Evolutionary conservation across 2,888 invertebrate genomes (phyloP).

Genomic region (Parapristionchus giblindavisi): DNA sequence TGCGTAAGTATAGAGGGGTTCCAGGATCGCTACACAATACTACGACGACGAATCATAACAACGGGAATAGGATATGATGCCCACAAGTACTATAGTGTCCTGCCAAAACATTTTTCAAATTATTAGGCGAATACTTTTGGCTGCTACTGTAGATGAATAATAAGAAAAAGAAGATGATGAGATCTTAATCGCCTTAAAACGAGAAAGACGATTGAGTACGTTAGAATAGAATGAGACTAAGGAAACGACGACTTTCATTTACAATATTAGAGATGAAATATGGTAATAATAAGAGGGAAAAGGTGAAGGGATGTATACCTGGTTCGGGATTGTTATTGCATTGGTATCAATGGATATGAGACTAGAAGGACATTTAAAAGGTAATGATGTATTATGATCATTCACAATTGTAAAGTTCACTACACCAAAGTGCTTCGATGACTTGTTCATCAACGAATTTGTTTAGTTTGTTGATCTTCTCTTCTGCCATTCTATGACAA

Average conservation of each 20-base stretch:
- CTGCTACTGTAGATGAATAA: too few species aligned
- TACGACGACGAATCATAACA: too few species aligned
- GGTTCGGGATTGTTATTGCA: too few species aligned
- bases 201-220: constrained; percentile 27
- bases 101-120: too few species aligned
- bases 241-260: constrained; percentile 6
- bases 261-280: background rate
- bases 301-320: constrained; percentile 2
- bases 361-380: constrained; percentile 15
- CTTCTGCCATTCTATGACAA: constrained; percentile 62
- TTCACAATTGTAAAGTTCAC: constrained; percentile 59
- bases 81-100: too few species aligned
- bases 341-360: constrained; percentile 15
- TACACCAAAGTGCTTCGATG: constrained; percentile 63
- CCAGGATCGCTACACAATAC: too few species aligned
- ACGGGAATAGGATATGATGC: too few species aligned
- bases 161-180: constrained; percentile 11
- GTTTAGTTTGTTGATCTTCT: constrained; percentile 60
- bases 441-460: constrained; percentile 63
- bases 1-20: too few species aligned
- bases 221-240: background rate
- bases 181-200: constrained; percentile 35
- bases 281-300: background rate
- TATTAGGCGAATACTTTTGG: too few species aligned
- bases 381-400: constrained; percentile 10